phyloP scores from a whole-genome alignment of 2,113 vertebrate genomes.

The Hypanus sabinus region DNA sequence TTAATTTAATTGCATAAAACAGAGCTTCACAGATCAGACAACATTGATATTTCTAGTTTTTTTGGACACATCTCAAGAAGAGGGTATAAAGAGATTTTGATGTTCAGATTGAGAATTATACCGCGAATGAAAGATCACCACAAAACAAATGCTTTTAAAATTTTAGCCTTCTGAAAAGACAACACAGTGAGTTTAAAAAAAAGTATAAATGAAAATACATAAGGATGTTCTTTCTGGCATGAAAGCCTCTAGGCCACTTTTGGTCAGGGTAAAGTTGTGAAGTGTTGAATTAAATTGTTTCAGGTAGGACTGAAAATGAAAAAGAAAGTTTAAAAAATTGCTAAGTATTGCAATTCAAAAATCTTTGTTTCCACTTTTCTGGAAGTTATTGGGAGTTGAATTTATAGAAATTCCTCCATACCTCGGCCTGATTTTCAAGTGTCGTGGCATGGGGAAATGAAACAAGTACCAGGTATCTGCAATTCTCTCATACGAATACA shows the following conservation, averaged over 20 bases:
- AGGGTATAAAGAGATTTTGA: neutral
- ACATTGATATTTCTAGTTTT: neutral
- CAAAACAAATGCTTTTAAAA: neutral
- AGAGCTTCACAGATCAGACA: neutral
- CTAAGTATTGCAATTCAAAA: neutral
- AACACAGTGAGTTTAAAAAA: neutral
- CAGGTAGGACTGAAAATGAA: neutral
- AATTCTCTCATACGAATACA: neutral
- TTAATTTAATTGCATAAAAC: neutral
- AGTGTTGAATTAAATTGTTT: neutral
- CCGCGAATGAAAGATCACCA: neutral
- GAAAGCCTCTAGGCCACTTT: neutral
- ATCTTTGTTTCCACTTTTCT: neutral
- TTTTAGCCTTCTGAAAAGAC: neutral
- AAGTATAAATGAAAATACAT: neutral
- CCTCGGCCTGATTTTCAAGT: neutral
- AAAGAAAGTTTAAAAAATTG: neutral
- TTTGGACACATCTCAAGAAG: neutral
- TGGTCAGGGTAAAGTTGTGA: neutral
- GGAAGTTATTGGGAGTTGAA: neutral
- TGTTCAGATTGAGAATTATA: neutral
- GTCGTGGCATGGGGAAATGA: too few species aligned
- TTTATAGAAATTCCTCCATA: neutral
- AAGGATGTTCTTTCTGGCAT: neutral
- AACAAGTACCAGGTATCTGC: neutral